Evolutionary conservation across 2,888 invertebrate genomes (phyloP).

Genomic region (Unio delphinus): DNA sequence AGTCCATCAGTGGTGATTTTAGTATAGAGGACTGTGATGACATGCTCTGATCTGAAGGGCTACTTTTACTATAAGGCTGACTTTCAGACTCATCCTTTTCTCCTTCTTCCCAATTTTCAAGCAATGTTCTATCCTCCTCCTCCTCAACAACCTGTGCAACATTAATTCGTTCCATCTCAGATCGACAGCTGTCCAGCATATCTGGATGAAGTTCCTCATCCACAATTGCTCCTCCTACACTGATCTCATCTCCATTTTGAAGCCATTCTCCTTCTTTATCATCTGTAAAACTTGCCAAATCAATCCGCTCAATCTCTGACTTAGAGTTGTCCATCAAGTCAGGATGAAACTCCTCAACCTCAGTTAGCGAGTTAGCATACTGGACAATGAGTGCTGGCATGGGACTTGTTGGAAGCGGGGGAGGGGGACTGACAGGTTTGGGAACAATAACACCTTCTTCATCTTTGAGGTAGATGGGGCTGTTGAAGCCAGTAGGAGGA

Average conservation of each 20-base stretch:
- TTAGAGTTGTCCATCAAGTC: constrained; percentile 45
- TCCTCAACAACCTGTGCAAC: too few relatives aligned
- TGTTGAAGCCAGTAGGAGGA: constrained; percentile 39
- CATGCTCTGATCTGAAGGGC: constrained; percentile 16
- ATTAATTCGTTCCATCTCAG: too few relatives aligned
- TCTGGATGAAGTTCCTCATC: too few relatives aligned
- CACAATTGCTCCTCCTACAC: too few relatives aligned
- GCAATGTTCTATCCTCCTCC: too few relatives aligned
- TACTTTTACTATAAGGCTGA: constrained; percentile 1
- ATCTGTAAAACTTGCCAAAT: background rate
- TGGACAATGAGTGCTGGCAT: constrained; percentile 22
- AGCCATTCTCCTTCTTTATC: too few relatives aligned
- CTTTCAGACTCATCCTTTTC: too few relatives aligned
- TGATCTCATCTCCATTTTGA: too few relatives aligned
- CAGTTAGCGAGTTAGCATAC: constrained; percentile 4
- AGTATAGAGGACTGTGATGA: constrained; percentile 18
- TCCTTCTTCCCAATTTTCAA: too few relatives aligned
- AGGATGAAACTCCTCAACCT: constrained; percentile 26
- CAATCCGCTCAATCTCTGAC: constrained; percentile 34
- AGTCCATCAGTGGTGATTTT: background rate
- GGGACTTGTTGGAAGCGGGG: constrained; percentile 42
- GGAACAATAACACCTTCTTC: constrained; percentile 20
- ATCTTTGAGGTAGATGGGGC: constrained; percentile 22
- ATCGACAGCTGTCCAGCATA: too few relatives aligned
- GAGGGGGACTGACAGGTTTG: constrained; percentile 29